Evolutionary conservation across 1,140 invertebrate species (phyloP), one percentile per base, ranked within the genome.

Genomic region (Drosophila santomea): DNA sequence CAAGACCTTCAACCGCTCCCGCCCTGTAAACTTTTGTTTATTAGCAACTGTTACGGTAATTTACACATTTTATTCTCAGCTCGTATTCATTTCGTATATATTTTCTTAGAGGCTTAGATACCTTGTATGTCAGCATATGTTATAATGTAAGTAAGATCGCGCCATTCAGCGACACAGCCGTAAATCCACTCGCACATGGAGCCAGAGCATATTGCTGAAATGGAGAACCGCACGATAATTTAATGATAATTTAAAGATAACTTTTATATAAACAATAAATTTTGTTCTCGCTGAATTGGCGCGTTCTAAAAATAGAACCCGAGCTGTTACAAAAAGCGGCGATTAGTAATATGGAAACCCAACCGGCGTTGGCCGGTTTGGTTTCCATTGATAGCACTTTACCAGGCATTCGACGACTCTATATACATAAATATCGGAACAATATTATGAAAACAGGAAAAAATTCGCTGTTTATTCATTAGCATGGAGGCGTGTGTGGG

Each of bases 191-290:
- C n/a, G 58, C 39, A 66, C 54, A 54, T 28, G 41, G 28, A 50
- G 35, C 44, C 55, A 69, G 72, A 52, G 44, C 74, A 78, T 50
- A 61, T 23, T 56, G 38, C 11, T 67, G 62, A 38, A 28, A 71
- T 36, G 43, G 39, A 66, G 62, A 76, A 44, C 71, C 72, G 35
- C 62, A 72, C 73, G 69, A 88, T 88, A 88, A 88, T 82, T 88
- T 73, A 86, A 88, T 88, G 82, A 88, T 86, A 88, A 88, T 88
- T 86, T 88, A 75, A 76, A 83, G 83, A 88, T 83, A 88, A 78
- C 79, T 72, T 78, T 82, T 86, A 68, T 88, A 66, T 75, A 78
- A 79, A 78, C 79, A 88, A 88, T 88, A 72, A 76, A 86, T 79
- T 72, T 79, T 54, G 59, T 73, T 63, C 67, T 63, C 73, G 45